Base-by-base conservation (phyloP, 2,888 invertebrate genomes). In the Muschampia plurimacula region DNA sequence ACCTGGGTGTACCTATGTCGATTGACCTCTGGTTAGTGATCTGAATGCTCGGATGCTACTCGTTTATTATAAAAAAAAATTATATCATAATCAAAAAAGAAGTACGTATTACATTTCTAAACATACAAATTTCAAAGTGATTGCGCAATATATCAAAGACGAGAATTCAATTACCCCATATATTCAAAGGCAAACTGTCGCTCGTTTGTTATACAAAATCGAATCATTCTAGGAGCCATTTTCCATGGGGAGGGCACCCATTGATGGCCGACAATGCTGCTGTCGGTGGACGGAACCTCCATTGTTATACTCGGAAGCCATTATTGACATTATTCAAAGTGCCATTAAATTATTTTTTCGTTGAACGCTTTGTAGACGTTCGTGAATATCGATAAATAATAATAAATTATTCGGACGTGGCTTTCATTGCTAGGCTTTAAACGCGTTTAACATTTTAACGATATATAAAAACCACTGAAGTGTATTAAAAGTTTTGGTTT, bases 251-350 rank as follows among this genome's bases (percentile, higher is more conserved):
- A 89, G 83, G 86, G 84, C 82, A 82, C 55, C 55, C 83, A 89
- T 91, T 89, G 87, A 91, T 81, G 80, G 77, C 80, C 86, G 85
- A 93, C 92, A 92, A 92, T 90, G 87, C 87, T 83, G 81, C 87
- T 84, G 89, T 83, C 90, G 84, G 83, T 88, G 86, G 89, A 89
- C 90, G 90, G 89, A 90, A 87, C 84, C 28, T 83, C 89, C 81
- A 89, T 92, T 93, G 92, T 92, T 87, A 87, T 86, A 83, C 84
- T 85, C 89, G 92, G 90, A 91, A 91, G 89, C 91, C 90, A 91
- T 91, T 92, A 92, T 90, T 90, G 91, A 91, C 89, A 85, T 91
- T 90, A 83, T 91, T 90, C 88, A 91, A 92, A 90, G 87, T 87
- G 86, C 89, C 88, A 88, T 91, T 91, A 90, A 89, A 86, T 86